Percentiles rank a stretch among this genome's conserved stretches.
Evolutionary conservation across 2,888 invertebrate genomes (phyloP).

Genomic region (Catonia carolina): DNA sequence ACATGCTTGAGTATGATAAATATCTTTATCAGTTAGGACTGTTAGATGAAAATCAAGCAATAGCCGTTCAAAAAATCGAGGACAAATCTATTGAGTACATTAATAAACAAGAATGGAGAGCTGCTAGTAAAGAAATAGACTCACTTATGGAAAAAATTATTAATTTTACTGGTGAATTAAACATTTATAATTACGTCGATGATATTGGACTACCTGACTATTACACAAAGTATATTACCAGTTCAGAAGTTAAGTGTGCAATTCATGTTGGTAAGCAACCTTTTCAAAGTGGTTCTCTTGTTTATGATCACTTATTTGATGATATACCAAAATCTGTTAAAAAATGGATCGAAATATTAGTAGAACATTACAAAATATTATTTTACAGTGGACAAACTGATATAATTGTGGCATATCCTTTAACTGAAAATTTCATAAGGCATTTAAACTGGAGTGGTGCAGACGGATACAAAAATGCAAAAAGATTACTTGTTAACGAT

Average conservation of each 20-base stretch:
- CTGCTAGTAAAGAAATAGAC: conserved; percentile 68
- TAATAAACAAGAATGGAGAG: conserved; percentile 52
- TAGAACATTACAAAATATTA: conserved; percentile 61
- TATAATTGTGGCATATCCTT: conserved; percentile 80
- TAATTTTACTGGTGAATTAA: too few relatives aligned
- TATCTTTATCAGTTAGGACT: conserved; percentile 70
- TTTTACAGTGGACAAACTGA: conserved; percentile 88
- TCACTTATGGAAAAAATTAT: conserved; percentile 50
- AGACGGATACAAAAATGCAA: conserved; percentile 57
- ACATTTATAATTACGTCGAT: too few relatives aligned
- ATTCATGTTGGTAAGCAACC: conserved; percentile 89
- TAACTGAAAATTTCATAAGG: conserved; percentile 70
- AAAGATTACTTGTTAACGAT: conserved; percentile 57
- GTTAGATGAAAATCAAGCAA: conserved; percentile 48
- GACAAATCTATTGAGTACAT: conserved; percentile 53
- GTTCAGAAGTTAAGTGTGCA: too few relatives aligned
- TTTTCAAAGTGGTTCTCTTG: conserved; percentile 58
- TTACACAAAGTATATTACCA: too few relatives aligned
- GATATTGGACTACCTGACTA: too few relatives aligned
- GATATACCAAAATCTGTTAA: conserved; percentile 80
- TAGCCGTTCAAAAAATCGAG: conserved; percentile 56
- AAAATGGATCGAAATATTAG: conserved; percentile 59
- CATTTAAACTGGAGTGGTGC: conserved; percentile 61
- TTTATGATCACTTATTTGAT: conserved; percentile 60
- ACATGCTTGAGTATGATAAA: conserved; percentile 69